Evolutionary conservation across 1,140 invertebrate genomes (phyloP).

Genomic region (Rhagoletis pomonella): DNA sequence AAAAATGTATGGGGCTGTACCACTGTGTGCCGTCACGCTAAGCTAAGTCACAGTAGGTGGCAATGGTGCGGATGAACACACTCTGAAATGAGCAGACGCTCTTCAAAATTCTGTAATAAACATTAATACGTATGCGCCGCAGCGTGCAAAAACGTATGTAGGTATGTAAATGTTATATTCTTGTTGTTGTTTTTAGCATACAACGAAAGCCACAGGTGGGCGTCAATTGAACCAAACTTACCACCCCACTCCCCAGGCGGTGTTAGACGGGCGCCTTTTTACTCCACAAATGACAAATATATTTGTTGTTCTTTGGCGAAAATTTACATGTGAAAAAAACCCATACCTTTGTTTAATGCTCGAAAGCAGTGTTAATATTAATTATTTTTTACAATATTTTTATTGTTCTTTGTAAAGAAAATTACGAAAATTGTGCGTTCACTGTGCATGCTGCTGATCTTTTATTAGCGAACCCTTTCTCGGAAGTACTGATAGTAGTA

Average conservation of each 20-base stretch:
- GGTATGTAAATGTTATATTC: neutral
- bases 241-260: neutral
- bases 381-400: neutral
- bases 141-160: neutral
- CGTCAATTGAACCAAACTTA: neutral
- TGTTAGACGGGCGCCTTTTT: neutral
- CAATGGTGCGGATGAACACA: neutral
- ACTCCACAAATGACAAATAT: neutral
- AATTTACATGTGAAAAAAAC: neutral
- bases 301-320: neutral
- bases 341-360: neutral
- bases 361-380: neutral
- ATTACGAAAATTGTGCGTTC: neutral
- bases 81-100: neutral
- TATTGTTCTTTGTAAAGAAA: neutral
- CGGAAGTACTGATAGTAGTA: too few species aligned
- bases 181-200: neutral
- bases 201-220: conserved; percentile 1
- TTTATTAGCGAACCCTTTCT: too few species aligned
- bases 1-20: too few species aligned
- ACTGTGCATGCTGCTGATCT: too few species aligned
- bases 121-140: neutral
- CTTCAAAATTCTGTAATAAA: neutral
- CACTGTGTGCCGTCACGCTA: neutral
- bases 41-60: neutral